phyloP scores from a whole-genome alignment of 2,888 invertebrate genomes.

The Zaprionus lineosus region DNA sequence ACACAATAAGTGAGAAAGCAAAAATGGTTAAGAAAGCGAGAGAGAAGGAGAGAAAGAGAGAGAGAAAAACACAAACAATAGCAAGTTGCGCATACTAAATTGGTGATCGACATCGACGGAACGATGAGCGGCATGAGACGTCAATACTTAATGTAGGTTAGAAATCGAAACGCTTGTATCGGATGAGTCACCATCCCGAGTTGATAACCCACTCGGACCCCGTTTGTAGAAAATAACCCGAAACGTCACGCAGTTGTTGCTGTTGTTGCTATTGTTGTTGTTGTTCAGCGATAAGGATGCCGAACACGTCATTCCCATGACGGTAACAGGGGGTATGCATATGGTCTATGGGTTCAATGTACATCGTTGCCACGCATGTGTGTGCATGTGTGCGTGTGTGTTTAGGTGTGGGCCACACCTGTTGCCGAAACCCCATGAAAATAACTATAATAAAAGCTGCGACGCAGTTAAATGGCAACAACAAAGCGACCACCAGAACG shows the following conservation, averaged over 20 bases:
- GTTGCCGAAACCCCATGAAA: slow-evolving; percentile 61
- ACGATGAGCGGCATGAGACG: too few relatives aligned
- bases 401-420: slow-evolving; percentile 71
- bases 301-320: slow-evolving; percentile 65
- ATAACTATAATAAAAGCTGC: slow-evolving; percentile 61
- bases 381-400: neutral
- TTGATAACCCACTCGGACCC: neutral
- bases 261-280: slow-evolving; percentile 7
- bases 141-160: slow-evolving; percentile 56
- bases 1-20: slow-evolving; percentile 7
- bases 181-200: slow-evolving; percentile 55
- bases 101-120: slow-evolving; percentile 7
- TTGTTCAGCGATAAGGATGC: slow-evolving; percentile 59
- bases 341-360: slow-evolving; percentile 58
- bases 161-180: slow-evolving; percentile 37
- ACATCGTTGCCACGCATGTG: slow-evolving; percentile 40
- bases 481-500: slow-evolving; percentile 37
- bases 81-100: slow-evolving; percentile 39
- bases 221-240: slow-evolving; percentile 16
- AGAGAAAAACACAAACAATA: slow-evolving; percentile 26
- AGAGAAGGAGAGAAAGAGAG: neutral
- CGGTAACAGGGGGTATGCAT: slow-evolving; percentile 19
- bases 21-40: slow-evolving; percentile 14
- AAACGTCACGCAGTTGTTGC: slow-evolving; percentile 48
- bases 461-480: slow-evolving; percentile 59